phyloP scores from a whole-genome alignment of 2,888 invertebrate genomes.

The Leistus spinibarbis region DNA sequence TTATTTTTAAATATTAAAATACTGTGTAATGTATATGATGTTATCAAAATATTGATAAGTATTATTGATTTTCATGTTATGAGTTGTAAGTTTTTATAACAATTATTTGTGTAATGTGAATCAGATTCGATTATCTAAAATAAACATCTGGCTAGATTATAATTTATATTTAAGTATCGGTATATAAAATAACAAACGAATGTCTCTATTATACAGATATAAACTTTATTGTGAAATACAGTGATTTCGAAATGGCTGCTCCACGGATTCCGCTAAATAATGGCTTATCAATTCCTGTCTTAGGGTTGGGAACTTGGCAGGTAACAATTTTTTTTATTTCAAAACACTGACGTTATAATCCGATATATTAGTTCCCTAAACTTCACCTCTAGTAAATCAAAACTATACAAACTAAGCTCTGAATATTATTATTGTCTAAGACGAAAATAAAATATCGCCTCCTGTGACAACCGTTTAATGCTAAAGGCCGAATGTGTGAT shows the following conservation, averaged over 20 bases:
- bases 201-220: neutral
- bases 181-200: neutral
- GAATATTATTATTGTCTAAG: no score
- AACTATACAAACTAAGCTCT: no score
- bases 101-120: neutral
- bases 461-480: no score
- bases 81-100: neutral
- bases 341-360: no score
- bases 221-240: neutral
- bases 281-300: conserved; percentile 24
- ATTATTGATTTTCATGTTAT: neutral
- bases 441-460: no score
- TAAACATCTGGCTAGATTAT: neutral
- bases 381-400: no score
- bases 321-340: conserved; percentile 22
- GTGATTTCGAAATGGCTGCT: conserved; percentile 6
- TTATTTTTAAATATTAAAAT: no score
- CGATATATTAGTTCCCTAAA: no score
- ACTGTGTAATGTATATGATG: neutral
- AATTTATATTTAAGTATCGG: neutral
- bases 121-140: neutral
- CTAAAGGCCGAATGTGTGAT: no score
- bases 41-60: neutral
- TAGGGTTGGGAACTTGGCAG: conserved; percentile 40
- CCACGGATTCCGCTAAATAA: conserved; percentile 29